A percentile compares a stretch with the other conserved stretches of the same genome.
These are phyloP conservation scores for Tupaia chinensis DNA, from an alignment of 2,113 vertebrate genomes.

Conservation along the genomic window DNA sequence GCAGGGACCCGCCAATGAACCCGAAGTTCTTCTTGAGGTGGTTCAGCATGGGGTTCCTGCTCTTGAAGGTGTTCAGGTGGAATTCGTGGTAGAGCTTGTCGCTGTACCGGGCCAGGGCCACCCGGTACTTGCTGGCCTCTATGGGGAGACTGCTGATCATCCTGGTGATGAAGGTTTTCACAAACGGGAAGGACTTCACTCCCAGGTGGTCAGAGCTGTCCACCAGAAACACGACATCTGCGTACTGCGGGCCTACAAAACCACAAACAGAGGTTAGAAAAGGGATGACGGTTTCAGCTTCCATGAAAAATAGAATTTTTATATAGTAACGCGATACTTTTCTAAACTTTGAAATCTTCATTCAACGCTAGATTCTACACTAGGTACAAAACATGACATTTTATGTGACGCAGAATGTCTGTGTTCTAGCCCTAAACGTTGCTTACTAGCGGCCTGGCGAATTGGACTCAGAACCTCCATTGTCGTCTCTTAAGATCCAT, in stretches of 20 bases:
- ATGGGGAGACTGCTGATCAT: constrained; percentile 77
- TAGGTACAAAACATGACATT: not conserved
- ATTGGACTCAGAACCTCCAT: not conserved
- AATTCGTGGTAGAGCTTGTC: constrained; percentile 74
- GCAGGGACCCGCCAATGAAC: constrained; percentile 74
- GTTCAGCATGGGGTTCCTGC: constrained; percentile 79
- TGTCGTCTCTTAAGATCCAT: not conserved
- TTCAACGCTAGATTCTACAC: not conserved
- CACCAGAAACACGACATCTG: constrained; percentile 84
- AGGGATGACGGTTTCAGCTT: not conserved
- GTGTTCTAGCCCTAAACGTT: not conserved
- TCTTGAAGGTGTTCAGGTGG: constrained; percentile 72
- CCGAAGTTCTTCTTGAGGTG: constrained; percentile 80
- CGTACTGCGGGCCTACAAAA: constrained; percentile 72
- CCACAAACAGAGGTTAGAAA: not conserved
- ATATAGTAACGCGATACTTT: not conserved
- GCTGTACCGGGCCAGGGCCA: constrained; percentile 85
- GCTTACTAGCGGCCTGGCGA: not conserved
- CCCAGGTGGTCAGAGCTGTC: constrained; percentile 82
- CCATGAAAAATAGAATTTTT: constrained; percentile 15
- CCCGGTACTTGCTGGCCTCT: constrained; percentile 73
- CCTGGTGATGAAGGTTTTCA: constrained; percentile 79
- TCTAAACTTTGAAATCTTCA: not conserved
- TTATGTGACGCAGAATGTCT: not conserved
- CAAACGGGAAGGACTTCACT: constrained; percentile 60